These are phyloP conservation scores for Melanotus villosus DNA, from an alignment of 2,888 invertebrate genomes.

Conservation along the genomic window DNA sequence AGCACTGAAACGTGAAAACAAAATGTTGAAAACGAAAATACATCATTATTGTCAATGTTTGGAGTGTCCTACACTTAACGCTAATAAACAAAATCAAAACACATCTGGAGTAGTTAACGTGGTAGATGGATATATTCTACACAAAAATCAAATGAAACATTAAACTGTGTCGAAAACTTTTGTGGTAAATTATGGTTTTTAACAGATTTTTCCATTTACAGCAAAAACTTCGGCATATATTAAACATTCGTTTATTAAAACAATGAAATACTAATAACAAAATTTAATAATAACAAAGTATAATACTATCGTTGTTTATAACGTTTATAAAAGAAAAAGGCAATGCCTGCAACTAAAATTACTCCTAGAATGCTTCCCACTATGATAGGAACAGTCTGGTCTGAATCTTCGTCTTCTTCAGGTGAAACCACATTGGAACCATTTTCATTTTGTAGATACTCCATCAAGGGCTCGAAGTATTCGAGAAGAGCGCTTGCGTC, in stretches of 20 bases:
- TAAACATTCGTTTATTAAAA: no score
- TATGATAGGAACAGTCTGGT: slow-evolving; percentile 33
- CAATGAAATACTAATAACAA: no score
- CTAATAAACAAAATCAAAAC: neutral
- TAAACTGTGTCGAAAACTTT: no score
- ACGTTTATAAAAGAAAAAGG: slow-evolving; percentile 29
- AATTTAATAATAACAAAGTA: no score
- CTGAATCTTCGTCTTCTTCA: neutral
- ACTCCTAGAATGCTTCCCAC: slow-evolving; percentile 25
- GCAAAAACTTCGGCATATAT: no score
- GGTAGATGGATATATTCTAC: slow-evolving; percentile 40
- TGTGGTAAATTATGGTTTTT: no score
- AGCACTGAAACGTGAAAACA: slow-evolving; percentile 61
- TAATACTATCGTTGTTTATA: slow-evolving; percentile 10
- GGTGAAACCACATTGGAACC: no score
- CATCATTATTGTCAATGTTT: slow-evolving; percentile 58
- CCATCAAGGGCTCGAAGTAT: slow-evolving; percentile 73
- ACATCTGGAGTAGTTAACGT: slow-evolving; percentile 18
- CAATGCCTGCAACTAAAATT: slow-evolving; percentile 15
- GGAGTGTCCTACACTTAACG: slow-evolving; percentile 42
- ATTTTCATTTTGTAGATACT: slow-evolving; percentile 71
- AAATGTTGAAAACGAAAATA: slow-evolving; percentile 54
- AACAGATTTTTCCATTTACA: no score
- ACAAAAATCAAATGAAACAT: slow-evolving; percentile 36
- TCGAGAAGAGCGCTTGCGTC: slow-evolving; percentile 71